phyloP scores from a whole-genome alignment of 2,888 invertebrate species.

The Melanostoma mellinum region DNA sequence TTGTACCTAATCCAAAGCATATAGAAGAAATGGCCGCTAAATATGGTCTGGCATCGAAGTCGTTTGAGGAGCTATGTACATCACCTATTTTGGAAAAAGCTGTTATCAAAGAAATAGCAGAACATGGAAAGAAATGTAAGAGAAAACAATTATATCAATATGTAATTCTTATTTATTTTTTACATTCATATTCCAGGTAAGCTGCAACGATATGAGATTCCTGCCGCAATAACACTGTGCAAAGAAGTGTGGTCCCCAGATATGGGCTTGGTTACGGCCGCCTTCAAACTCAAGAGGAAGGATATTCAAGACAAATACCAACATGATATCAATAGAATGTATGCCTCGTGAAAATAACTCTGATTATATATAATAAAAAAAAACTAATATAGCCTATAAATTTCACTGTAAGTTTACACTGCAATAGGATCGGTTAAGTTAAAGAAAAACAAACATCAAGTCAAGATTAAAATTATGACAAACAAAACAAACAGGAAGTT shows the following conservation, averaged over 20 bases:
- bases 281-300: constrained; percentile 98
- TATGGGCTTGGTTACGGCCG: constrained; percentile 98
- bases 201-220: constrained; percentile 95
- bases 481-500: no score
- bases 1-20: constrained; percentile 91
- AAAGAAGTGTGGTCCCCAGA: constrained; percentile 98
- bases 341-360: constrained; percentile 90
- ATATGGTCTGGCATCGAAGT: constrained; percentile 84
- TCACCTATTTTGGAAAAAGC: constrained; percentile 89
- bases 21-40: constrained; percentile 88
- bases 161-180: background rate
- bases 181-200: constrained; percentile 85
- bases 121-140: constrained; percentile 93
- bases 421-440: constrained; percentile 12
- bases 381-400: constrained; percentile 47
- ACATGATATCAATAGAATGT: constrained; percentile 96
- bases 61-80: constrained; percentile 90
- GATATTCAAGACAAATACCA: constrained; percentile 97
- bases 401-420: constrained; percentile 19
- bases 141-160: constrained; percentile 40
- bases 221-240: constrained; percentile 93
- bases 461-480: background rate
- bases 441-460: constrained; percentile 4
- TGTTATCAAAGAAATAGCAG: constrained; percentile 90
- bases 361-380: constrained; percentile 60